A percentile compares a stretch with the other conserved stretches of the same genome.
These are phyloP conservation scores for Sceliomorpha sp. DNA, from an alignment of 2,888 invertebrate species.

Conservation along the genomic window DNA sequence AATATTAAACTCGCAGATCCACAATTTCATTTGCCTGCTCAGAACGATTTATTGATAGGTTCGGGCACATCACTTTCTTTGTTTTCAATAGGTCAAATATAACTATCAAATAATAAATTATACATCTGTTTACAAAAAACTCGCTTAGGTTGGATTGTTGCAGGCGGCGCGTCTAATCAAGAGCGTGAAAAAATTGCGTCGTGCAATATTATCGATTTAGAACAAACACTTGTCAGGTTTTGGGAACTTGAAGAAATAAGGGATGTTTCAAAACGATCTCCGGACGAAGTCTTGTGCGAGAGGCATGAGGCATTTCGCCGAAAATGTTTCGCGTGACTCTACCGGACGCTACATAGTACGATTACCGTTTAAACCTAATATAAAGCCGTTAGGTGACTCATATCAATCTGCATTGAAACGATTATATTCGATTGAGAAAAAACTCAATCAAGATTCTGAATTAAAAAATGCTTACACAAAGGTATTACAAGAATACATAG, in stretches of 20 bases:
- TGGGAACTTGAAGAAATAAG: no score
- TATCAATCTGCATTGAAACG: slow-evolving; percentile 13
- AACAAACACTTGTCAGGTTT: no score
- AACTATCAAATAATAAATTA: no score
- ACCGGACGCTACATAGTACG: slow-evolving; percentile 5
- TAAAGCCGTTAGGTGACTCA: not conserved
- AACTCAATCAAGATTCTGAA: slow-evolving; percentile 2
- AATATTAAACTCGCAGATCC: slow-evolving; percentile 16
- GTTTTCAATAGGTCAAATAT: no score
- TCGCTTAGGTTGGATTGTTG: no score
- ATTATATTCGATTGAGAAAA: slow-evolving; percentile 13
- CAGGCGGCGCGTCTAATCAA: no score
- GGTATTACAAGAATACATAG: slow-evolving; percentile 16
- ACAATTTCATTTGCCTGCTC: slow-evolving; percentile 7
- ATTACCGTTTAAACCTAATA: slow-evolving; percentile 3
- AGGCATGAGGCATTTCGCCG: no score
- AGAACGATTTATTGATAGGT: slow-evolving; percentile 8
- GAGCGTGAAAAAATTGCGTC: no score
- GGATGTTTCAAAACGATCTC: no score
- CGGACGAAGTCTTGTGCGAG: no score
- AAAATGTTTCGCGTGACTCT: not conserved
- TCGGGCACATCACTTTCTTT: slow-evolving; percentile 7
- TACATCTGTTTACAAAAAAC: no score
- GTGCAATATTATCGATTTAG: no score
- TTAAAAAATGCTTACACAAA: slow-evolving; percentile 9